Percentiles rank a stretch among this genome's conserved stretches.
phyloP scores from a whole-genome alignment of 2,113 vertebrate genomes.

The Sphyrna mokarran region DNA sequence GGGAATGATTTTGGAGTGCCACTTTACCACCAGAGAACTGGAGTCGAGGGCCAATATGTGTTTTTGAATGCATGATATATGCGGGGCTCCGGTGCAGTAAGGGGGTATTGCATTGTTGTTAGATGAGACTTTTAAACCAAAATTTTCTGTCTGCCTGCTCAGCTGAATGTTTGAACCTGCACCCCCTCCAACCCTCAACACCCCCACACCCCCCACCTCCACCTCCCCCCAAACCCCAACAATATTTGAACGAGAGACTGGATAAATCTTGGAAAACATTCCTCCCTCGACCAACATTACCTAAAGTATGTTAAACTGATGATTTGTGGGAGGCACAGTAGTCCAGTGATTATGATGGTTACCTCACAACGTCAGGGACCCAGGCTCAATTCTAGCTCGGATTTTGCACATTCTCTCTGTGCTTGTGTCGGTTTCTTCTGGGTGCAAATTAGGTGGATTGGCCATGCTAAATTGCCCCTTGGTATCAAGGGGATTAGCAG shows the following conservation, averaged over 20 bases:
- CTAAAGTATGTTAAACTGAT: not conserved
- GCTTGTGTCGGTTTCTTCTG: no score
- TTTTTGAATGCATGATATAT: not conserved
- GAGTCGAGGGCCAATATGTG: not conserved
- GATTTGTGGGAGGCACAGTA: not conserved
- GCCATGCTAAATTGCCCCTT: no score
- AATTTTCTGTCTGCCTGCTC: not conserved
- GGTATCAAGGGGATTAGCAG: no score
- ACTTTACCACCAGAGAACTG: not conserved
- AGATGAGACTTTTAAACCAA: not conserved
- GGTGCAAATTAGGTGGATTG: no score
- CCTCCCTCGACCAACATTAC: not conserved
- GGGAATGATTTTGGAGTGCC: not conserved
- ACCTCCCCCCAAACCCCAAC: no score
- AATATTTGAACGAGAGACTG: not conserved
- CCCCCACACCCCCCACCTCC: no score
- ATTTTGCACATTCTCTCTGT: no score
- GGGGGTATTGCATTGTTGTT: not conserved
- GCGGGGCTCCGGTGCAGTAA: not conserved
- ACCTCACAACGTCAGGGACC: no score
- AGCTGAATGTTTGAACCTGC: not conserved
- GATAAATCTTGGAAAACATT: not conserved
- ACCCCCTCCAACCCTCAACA: no score
- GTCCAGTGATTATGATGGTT: no score
- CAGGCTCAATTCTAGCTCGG: no score